Evolutionary conservation across 2,113 vertebrate species (phyloP).

Genomic region (Ammodramus savannarum): DNA sequence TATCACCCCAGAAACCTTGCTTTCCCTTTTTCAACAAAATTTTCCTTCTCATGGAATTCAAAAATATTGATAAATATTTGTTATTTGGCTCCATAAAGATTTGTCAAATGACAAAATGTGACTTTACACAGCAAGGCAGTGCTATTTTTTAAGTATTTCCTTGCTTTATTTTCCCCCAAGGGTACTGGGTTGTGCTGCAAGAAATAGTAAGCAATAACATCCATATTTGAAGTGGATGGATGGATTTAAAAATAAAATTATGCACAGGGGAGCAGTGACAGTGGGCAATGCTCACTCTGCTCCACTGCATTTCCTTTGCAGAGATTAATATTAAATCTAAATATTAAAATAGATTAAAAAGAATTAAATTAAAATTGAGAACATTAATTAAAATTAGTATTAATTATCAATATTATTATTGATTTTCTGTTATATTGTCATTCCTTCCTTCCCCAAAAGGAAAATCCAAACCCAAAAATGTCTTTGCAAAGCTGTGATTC

Average conservation of each 20-base stretch:
- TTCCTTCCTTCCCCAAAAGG: no score
- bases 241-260: not conserved
- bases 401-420: not conserved
- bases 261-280: not conserved
- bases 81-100: not conserved
- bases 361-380: not conserved
- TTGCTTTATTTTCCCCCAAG: not conserved
- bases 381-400: not conserved
- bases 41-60: not conserved
- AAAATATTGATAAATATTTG: not conserved
- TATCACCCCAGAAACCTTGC: not conserved
- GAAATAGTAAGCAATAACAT: not conserved
- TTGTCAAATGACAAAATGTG: accelerated
- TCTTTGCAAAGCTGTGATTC: no score
- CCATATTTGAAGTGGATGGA: accelerated
- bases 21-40: not conserved
- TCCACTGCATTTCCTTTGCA: not conserved
- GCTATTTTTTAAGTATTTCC: not conserved
- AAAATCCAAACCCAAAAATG: no score
- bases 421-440: accelerated
- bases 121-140: not conserved
- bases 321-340: not conserved
- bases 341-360: not conserved
- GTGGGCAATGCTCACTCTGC: not conserved
- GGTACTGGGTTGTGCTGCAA: not conserved